Percentiles rank a stretch among this genome's conserved stretches.
These are phyloP conservation scores for Hirtodrosophila confusa DNA, from an alignment of 2,888 invertebrate species.

Conservation along the genomic window DNA sequence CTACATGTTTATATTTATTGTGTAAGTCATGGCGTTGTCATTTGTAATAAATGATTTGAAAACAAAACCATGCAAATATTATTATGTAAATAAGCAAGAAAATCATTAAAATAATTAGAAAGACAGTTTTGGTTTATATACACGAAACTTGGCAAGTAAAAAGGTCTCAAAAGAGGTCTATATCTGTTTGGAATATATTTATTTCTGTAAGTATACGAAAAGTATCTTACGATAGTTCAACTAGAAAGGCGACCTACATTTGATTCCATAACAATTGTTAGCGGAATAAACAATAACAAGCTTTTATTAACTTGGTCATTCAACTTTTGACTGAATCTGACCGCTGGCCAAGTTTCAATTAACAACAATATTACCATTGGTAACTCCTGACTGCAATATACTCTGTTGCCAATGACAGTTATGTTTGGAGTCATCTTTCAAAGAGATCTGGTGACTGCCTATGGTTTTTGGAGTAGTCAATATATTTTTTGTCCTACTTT, in stretches of 20 bases:
- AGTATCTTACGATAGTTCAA: too few species aligned
- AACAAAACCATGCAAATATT: slow-evolving; percentile 12
- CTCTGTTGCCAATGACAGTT: too few species aligned
- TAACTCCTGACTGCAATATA: too few species aligned
- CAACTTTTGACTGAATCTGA: slow-evolving; percentile 50
- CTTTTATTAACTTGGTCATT: slow-evolving; percentile 58
- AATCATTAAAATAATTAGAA: background rate
- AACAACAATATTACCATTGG: slow-evolving; percentile 10
- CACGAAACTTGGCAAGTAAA: too few species aligned
- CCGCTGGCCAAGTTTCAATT: slow-evolving; percentile 56
- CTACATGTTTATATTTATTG: slow-evolving; percentile 1
- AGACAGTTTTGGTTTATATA: too few species aligned
- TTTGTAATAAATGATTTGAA: slow-evolving; percentile 10
- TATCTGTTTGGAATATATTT: too few species aligned
- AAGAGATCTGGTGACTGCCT: too few species aligned
- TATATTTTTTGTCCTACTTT: too few species aligned
- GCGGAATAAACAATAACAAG: slow-evolving; percentile 21
- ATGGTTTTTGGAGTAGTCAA: too few species aligned
- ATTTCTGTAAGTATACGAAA: background rate
- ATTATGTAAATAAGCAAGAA: background rate
- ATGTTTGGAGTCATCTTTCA: too few species aligned
- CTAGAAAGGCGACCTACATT: slow-evolving; percentile 28
- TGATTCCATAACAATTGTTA: slow-evolving; percentile 25
- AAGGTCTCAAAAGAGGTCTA: too few species aligned
- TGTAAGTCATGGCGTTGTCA: slow-evolving; percentile 17